Evolutionary conservation across 2,888 invertebrate genomes (phyloP).

Genomic region (Diloba caeruleocephala): DNA sequence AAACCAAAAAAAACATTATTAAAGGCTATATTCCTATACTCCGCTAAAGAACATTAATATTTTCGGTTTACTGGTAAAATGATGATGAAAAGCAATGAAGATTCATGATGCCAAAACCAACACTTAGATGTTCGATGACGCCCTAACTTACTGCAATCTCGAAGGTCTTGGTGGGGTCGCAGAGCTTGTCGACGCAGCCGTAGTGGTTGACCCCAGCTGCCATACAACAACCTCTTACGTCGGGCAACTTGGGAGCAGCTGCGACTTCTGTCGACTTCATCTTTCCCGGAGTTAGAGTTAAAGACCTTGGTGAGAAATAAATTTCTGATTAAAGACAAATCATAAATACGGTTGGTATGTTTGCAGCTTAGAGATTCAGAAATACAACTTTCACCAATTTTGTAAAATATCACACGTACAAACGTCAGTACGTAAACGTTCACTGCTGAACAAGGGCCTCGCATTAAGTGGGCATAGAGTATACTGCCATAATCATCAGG

Average conservation of each 20-base stretch:
- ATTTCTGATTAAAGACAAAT: neutral
- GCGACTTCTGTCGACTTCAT: conserved; percentile 88
- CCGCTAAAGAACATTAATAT: too few relatives aligned
- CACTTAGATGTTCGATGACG: conserved; percentile 18
- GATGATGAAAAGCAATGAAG: neutral
- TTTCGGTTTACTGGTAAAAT: too few relatives aligned
- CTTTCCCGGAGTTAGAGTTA: conserved; percentile 92
- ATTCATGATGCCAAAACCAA: conserved; percentile 13
- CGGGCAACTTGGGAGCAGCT: conserved; percentile 92
- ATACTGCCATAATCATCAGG: too few relatives aligned
- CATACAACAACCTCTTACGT: conserved; percentile 92
- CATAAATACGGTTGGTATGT: too few relatives aligned
- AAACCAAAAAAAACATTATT: too few relatives aligned
- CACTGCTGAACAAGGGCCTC: too few relatives aligned
- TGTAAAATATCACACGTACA: too few relatives aligned
- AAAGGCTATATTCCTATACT: too few relatives aligned
- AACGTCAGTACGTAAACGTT: too few relatives aligned
- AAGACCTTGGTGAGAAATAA: conserved; percentile 71
- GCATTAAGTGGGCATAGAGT: too few relatives aligned
- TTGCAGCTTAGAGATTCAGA: too few relatives aligned
- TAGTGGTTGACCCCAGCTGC: conserved; percentile 92
- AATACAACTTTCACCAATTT: too few relatives aligned
- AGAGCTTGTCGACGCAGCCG: conserved; percentile 93
- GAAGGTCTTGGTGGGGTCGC: conserved; percentile 91
- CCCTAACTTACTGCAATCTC: conserved; percentile 80